These are phyloP conservation scores for Montipora sp. DNA, from an alignment of 64 coral and sea anemone genomes.

Conservation along the genomic window DNA sequence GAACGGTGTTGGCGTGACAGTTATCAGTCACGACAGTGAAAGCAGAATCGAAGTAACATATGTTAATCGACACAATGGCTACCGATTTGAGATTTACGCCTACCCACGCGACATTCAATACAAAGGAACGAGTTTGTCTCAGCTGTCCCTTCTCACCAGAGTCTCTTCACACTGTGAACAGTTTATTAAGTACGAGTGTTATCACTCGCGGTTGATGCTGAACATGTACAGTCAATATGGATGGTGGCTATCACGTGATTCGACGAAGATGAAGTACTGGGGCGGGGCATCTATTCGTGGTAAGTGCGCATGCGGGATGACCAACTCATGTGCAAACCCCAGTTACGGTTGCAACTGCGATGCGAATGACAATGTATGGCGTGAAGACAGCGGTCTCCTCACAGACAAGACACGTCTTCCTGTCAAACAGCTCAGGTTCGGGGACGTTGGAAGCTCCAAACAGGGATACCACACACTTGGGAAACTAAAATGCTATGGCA, in stretches of 20 bases:
- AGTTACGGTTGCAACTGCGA: slow-evolving; percentile 1
- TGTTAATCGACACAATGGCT: no score
- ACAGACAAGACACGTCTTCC: neutral
- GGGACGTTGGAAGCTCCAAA: neutral
- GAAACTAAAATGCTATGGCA: neutral
- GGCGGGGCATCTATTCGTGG: neutral
- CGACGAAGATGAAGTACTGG: slow-evolving; percentile 16
- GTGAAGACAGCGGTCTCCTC: neutral
- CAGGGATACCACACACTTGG: neutral
- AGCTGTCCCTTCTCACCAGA: neutral
- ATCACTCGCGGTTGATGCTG: neutral
- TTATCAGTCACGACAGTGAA: slow-evolving; percentile 32
- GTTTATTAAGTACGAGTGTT: slow-evolving; percentile 1
- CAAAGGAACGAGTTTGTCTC: neutral
- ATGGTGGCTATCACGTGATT: slow-evolving; percentile 21
- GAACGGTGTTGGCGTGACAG: slow-evolving; percentile 40
- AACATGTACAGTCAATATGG: neutral
- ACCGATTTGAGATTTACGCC: no score
- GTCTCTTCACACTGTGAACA: slow-evolving; percentile 18
- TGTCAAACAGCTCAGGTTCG: slow-evolving; percentile 2
- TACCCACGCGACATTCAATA: neutral
- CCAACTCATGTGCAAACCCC: slow-evolving; percentile 2
- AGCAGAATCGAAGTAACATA: neutral
- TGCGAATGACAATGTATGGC: neutral
- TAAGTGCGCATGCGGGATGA: slow-evolving; percentile 2